Evolutionary conservation across 2,888 invertebrate genomes (phyloP).

Genomic region (Zele albiditarsus): DNA sequence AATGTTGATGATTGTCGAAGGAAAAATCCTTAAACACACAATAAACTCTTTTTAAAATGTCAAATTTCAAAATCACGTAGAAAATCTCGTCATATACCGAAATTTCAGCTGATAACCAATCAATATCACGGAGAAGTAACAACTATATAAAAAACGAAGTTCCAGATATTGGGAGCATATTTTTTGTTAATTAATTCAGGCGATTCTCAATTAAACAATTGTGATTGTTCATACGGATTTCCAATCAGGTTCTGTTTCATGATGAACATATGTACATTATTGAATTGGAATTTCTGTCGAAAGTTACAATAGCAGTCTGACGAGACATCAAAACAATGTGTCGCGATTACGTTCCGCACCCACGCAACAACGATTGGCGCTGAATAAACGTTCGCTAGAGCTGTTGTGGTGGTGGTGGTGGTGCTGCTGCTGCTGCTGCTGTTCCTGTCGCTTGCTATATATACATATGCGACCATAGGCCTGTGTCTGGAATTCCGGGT

Average conservation of each 20-base stretch:
- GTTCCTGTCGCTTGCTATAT: neutral
- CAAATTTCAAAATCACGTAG: too few species aligned
- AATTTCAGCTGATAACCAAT: too few species aligned
- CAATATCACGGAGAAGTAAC: too few species aligned
- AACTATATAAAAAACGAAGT: too few species aligned
- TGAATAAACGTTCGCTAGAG: neutral
- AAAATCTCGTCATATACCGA: too few species aligned
- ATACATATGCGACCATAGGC: constrained; percentile 3
- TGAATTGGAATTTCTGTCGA: neutral
- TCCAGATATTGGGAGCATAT: too few species aligned
- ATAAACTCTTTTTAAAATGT: too few species aligned
- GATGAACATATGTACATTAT: neutral
- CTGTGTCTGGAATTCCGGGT: constrained; percentile 39
- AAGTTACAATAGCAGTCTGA: neutral
- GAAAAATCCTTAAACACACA: too few species aligned
- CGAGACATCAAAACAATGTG: constrained; percentile 16
- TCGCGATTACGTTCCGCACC: constrained; percentile 25
- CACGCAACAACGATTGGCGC: constrained; percentile 19
- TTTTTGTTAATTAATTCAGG: neutral
- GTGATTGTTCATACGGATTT: neutral
- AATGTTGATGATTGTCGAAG: too few species aligned
- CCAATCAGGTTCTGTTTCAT: neutral
- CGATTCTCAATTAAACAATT: too few species aligned
- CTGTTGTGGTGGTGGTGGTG: neutral
- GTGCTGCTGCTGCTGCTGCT: neutral